phyloP scores from a whole-genome alignment of 2,888 invertebrate genomes.

The Peribatodes rhomboidaria region DNA sequence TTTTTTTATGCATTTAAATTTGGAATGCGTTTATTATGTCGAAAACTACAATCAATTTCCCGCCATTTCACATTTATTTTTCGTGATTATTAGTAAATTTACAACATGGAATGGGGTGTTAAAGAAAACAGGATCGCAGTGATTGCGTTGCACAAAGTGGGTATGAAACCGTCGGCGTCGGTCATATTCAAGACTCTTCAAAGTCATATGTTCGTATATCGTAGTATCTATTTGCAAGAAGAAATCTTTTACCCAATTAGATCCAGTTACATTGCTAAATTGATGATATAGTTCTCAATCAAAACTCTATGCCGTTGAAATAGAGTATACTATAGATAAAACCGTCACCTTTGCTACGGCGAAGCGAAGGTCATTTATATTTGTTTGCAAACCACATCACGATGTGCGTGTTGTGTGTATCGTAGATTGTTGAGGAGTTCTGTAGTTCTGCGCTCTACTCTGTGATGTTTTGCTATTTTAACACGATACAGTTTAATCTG shows the following conservation, averaged over 20 bases:
- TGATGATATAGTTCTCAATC: background rate
- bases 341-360: background rate
- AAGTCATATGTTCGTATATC: no score
- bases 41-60: no score
- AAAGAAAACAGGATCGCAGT: no score
- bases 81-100: no score
- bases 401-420: background rate
- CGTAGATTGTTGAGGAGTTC: no score
- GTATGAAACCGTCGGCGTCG: no score
- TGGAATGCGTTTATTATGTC: no score
- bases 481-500: background rate
- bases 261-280: background rate
- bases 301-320: background rate
- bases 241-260: background rate
- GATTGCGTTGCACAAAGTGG: no score
- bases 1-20: no score
- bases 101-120: no score
- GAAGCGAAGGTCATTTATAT: constrained; percentile 9
- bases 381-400: constrained; percentile 1
- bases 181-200: no score
- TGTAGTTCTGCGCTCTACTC: background rate
- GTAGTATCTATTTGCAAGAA: background rate
- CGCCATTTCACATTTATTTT: no score
- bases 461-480: background rate
- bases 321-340: background rate